Base-by-base conservation (phyloP, 1,140 invertebrate species). In the Drosophila orosa region DNA sequence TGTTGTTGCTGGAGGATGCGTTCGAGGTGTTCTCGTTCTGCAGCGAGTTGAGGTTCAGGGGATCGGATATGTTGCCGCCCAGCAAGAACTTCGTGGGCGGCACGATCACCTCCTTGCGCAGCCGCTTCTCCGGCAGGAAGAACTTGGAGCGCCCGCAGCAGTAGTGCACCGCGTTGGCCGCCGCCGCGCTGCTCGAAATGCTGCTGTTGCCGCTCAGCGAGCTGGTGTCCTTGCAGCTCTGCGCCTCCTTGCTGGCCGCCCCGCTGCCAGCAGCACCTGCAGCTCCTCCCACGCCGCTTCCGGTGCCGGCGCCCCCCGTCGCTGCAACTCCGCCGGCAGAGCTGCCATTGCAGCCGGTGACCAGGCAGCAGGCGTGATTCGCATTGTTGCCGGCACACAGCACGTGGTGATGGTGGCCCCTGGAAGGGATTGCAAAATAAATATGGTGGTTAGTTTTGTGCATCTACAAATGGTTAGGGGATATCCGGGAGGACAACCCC, bases 61-160 rank as follows among this genome's bases (percentile, higher is more conserved):
- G 98, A 93, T 99, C 98, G 74, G 95, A 96, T 76, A 98, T 98
- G 91, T 98, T 99, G 19, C 98, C 98, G 52, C 98, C 98, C 2
- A 99, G 93, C 7, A 99, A 93, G 93, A 99, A 99, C 92, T 98
- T 98, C 3, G 97, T 98, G 0, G 98, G 97, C 33, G 97, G 95
- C 69, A 97, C 95, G 47, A 94, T 93, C 63, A 94, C 94, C 69
- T 95, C 95, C 79, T 96, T 96, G 73, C 95, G 95, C 40, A 95
- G 93, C 54, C 95, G 93, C 79, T 96, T 96, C 73, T 95, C 94
- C 15, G 94, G 93, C 59, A 94, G 90, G 79, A 94, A 94, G 91
- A 94, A 94, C 76, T 94, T 94, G 1, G 94, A 93, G 8, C 91
- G 78, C 0, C 84, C 74, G 63, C 90, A 91, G 39, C 90, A 91